These are phyloP conservation scores for Euura lappo DNA, from an alignment of 1,140 invertebrate genomes.

Conservation along the genomic window DNA sequence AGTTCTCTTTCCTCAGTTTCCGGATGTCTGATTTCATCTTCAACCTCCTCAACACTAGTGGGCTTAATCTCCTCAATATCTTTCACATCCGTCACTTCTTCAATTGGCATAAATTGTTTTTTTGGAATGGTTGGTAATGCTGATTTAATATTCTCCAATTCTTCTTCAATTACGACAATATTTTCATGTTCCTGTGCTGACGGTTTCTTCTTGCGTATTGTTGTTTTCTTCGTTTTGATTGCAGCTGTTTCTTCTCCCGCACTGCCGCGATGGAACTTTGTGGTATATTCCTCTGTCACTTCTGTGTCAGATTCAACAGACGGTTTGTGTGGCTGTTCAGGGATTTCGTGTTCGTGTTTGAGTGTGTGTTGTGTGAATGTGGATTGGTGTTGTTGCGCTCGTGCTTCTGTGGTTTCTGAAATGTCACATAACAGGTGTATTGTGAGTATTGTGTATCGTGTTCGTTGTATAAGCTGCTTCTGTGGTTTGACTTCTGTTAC, in stretches of 20 bases:
- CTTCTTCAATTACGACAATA: slow-evolving; percentile 55
- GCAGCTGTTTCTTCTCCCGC: slow-evolving; percentile 55
- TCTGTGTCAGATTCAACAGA: slow-evolving; percentile 52
- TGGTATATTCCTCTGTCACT: slow-evolving; percentile 55
- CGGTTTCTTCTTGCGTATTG: slow-evolving; percentile 44
- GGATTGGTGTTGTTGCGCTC: slow-evolving; percentile 57
- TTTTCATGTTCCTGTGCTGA: slow-evolving; percentile 33
- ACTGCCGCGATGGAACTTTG: slow-evolving; percentile 52
- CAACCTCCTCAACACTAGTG: slow-evolving; percentile 28
- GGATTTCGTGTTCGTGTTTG: slow-evolving; percentile 60
- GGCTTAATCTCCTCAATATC: slow-evolving; percentile 42
- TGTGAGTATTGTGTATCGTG: slow-evolving; percentile 37
- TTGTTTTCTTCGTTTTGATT: slow-evolving; percentile 54
- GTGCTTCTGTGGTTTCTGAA: slow-evolving; percentile 59
- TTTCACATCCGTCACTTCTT: slow-evolving; percentile 45
- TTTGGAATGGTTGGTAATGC: slow-evolving; percentile 47
- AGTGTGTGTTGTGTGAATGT: slow-evolving; percentile 52
- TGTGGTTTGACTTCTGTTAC: slow-evolving; percentile 32
- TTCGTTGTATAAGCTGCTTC: slow-evolving; percentile 27
- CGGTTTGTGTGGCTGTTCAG: slow-evolving; percentile 39
- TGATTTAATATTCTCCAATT: slow-evolving; percentile 48
- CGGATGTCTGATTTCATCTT: slow-evolving; percentile 24
- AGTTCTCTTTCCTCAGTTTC: slow-evolving; percentile 17
- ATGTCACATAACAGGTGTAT: slow-evolving; percentile 51
- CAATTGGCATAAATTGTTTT: slow-evolving; percentile 53